Conservation (phyloP, 2,797 vertebrate genomes). For the Hippoglossus hippoglossus region DNA sequence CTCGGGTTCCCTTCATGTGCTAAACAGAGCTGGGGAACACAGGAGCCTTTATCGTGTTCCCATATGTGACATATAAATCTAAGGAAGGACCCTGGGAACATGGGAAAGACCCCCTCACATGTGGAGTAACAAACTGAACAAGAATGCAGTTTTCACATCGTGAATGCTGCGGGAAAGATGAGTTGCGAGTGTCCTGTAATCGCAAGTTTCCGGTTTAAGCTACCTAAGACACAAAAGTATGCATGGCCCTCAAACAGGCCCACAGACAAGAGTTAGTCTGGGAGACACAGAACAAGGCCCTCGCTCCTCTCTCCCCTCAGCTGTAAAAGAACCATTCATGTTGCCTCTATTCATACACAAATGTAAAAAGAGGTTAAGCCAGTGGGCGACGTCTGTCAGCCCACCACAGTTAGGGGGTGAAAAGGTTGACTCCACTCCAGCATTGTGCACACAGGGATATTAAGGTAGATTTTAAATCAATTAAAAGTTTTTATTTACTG, state of each 20-base stretch:
- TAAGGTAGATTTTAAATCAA: neutral
- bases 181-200: slow-evolving; percentile 11
- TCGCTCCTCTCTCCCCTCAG: slow-evolving; percentile 39
- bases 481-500: neutral
- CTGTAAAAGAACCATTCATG: slow-evolving; percentile 76
- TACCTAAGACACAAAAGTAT: slow-evolving; percentile 5
- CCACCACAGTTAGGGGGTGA: slow-evolving; percentile 47
- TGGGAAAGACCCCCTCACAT: neutral
- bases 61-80: neutral
- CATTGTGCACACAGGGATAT: slow-evolving; percentile 4
- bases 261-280: slow-evolving; percentile 11
- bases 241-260: slow-evolving; percentile 8
- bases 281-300: slow-evolving; percentile 21
- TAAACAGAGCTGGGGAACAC: neutral
- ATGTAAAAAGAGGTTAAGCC: slow-evolving; percentile 71
- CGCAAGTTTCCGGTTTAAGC: neutral
- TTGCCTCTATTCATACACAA: slow-evolving; percentile 83
- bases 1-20: neutral
- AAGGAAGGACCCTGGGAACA: neutral
- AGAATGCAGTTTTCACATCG: neutral
- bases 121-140: neutral
- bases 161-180: neutral
- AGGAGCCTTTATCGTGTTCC: neutral
- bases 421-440: slow-evolving; percentile 32
- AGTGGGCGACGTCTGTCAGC: slow-evolving; percentile 66